Evolutionary conservation across 2,888 invertebrate species (phyloP), one percentile per base, ranked within the genome.

Genomic region (Arctia plantaginis): DNA sequence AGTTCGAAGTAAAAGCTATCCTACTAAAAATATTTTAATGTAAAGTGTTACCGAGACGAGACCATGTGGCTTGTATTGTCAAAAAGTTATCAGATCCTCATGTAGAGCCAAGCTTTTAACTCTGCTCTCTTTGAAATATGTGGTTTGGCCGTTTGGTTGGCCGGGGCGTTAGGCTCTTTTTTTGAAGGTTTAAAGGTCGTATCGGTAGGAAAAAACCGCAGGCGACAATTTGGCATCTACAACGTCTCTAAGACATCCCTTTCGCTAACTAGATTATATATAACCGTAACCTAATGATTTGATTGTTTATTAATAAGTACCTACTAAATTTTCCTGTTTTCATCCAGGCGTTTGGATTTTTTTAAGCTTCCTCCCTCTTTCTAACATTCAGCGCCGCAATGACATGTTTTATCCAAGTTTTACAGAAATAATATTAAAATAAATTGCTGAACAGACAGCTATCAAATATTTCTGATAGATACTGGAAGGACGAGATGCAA

Each of bases 401-500:
- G 30, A 62, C 20, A 33, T 64, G 15, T n/a, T 66, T 66, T 2
- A 39, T 33, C 39, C 4, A 35, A 39, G 18, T 30, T 59, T 66
- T 33, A 8, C n/a, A 12, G 23, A 47, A 33, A 71, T 33, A 27
- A 65, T 10, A 66, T 47, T 71, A 51, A 65, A 44, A 35, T 47
- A 7, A 65, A 41, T 47, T 7, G 1, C 30, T 18, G 23, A 33
- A 30, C 44, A 59, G 12, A n/a, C 51, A 33, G 59, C 15, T 66
- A 51, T 51, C 23, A 13, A 65, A 44, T 51, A 59, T 35, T 23
- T 74, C 69, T 75, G 82, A 80, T 65, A 69, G 75, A 86, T 87
- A 86, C 88, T 90, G 87, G 90, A 90, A 92, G 91, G 90, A 89
- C 89, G 87, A 80, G 86, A 79, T 78, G 83, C 85, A 84, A 84